Evolutionary conservation across 2,888 invertebrate species (phyloP).

Genomic region (Cryptophagus acutangulus): DNA sequence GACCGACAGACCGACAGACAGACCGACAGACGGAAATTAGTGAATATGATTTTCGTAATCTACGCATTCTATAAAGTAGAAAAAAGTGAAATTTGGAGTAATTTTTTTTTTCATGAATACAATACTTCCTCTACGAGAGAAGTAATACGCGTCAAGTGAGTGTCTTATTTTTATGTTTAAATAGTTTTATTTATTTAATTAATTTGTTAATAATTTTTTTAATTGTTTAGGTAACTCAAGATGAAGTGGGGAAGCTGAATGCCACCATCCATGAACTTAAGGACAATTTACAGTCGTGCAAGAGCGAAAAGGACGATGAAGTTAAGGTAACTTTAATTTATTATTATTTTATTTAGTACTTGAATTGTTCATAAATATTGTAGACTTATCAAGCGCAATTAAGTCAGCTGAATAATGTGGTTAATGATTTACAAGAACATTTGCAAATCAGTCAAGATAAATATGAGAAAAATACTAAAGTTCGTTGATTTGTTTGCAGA

Average conservation of each 20-base stretch:
- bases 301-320: constrained; percentile 25
- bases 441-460: neutral
- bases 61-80: too few relatives aligned
- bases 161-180: too few relatives aligned
- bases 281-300: constrained; percentile 23
- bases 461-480: constrained; percentile 15
- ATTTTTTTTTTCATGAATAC: too few relatives aligned
- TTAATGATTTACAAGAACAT: neutral
- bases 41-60: too few relatives aligned
- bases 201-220: constrained; percentile 1
- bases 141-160: too few relatives aligned
- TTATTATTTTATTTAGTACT: neutral
- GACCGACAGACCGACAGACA: too few relatives aligned
- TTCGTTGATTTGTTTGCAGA: constrained; percentile 13
- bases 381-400: constrained; percentile 4
- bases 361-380: neutral
- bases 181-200: constrained; percentile 1
- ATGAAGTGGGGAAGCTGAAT: constrained; percentile 27
- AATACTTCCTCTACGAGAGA: too few relatives aligned
- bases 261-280: constrained; percentile 29
- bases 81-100: too few relatives aligned
- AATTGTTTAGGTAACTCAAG: constrained; percentile 27
- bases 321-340: constrained; percentile 22
- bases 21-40: too few relatives aligned
- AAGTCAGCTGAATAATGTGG: constrained; percentile 3